Percentiles rank a stretch among this genome's conserved stretches.
Evolutionary conservation across 2,797 vertebrate genomes (phyloP).

Genomic region (Jordanella pulchra): DNA sequence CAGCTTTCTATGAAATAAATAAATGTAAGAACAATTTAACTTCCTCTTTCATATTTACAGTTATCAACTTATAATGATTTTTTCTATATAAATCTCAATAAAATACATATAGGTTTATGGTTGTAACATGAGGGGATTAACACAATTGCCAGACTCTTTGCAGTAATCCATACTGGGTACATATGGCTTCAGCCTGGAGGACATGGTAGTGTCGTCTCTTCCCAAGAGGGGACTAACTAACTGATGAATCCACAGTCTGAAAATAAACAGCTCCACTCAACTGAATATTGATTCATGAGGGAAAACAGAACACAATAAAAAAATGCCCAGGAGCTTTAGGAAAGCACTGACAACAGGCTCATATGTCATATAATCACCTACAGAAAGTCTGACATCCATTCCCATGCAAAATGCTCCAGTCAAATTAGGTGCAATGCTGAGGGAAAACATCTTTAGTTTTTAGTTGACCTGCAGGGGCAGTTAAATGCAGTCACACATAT

Average conservation of each 20-base stretch:
- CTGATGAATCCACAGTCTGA: conserved; percentile 51
- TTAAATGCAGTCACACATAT: conserved; percentile 62
- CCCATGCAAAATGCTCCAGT: conserved; percentile 5
- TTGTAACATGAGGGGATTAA: neutral
- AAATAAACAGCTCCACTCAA: conserved; percentile 57
- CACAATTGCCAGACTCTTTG: neutral
- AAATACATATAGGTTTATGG: neutral
- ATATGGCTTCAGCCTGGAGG: conserved; percentile 58
- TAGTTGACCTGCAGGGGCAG: conserved; percentile 60
- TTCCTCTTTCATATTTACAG: neutral
- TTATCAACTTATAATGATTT: neutral
- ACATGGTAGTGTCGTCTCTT: conserved; percentile 48
- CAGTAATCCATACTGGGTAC: conserved; percentile 44
- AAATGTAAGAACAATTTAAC: neutral
- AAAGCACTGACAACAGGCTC: conserved; percentile 18
- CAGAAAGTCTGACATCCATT: conserved; percentile 27
- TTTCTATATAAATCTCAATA: neutral
- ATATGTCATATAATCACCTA: neutral
- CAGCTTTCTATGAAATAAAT: neutral
- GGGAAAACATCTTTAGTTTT: conserved; percentile 37
- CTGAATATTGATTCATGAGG: conserved; percentile 62
- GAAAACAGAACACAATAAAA: neutral
- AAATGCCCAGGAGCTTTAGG: conserved; percentile 49
- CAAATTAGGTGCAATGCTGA: conserved; percentile 17
- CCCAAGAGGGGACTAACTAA: conserved; percentile 59